A percentile compares a stretch with the other conserved stretches of the same genome.
phyloP scores from a whole-genome alignment of 2,888 invertebrate species.

The Agrilus biguttatus region DNA sequence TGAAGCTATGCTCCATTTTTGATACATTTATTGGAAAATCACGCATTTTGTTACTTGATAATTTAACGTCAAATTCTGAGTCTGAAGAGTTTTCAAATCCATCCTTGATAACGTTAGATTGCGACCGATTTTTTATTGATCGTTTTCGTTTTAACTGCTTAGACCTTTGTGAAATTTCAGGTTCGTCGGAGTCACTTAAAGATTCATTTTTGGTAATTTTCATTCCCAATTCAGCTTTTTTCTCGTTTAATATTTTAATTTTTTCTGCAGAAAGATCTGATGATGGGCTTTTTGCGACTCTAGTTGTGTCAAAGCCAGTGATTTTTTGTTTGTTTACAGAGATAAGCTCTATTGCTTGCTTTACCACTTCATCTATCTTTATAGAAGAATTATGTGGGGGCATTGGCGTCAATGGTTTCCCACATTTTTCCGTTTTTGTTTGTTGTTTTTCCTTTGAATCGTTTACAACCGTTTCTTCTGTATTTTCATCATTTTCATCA shows the following conservation, averaged over 20 bases:
- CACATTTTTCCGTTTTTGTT: slow-evolving; percentile 17
- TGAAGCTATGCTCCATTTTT: slow-evolving; percentile 34
- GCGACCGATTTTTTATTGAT: slow-evolving; percentile 12
- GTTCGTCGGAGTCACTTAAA: slow-evolving; percentile 1
- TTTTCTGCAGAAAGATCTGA: slow-evolving; percentile 19
- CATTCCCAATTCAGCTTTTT: slow-evolving; percentile 4
- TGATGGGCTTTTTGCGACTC: too few relatives aligned
- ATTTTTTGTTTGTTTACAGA: too few relatives aligned
- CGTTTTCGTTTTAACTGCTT: background rate
- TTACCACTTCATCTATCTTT: too few relatives aligned
- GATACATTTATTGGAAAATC: background rate
- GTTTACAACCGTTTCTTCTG: background rate
- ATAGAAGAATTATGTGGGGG: slow-evolving; percentile 19
- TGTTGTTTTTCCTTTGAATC: slow-evolving; percentile 3
- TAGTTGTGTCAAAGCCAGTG: too few relatives aligned
- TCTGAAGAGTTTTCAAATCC: slow-evolving; percentile 10
- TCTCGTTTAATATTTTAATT: slow-evolving; percentile 2
- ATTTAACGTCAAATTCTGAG: slow-evolving; percentile 6
- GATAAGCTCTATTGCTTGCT: too few relatives aligned
- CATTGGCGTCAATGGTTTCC: slow-evolving; percentile 19
- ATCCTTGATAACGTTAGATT: slow-evolving; percentile 8
- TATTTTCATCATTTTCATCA: slow-evolving; percentile 2
- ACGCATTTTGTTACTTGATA: slow-evolving; percentile 6
- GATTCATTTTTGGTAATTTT: background rate
- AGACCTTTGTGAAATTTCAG: background rate